A percentile compares a stretch with the other conserved stretches of the same genome.
Conservation (phyloP, 2,797 vertebrate species). For the Anguilla marmorata region DNA sequence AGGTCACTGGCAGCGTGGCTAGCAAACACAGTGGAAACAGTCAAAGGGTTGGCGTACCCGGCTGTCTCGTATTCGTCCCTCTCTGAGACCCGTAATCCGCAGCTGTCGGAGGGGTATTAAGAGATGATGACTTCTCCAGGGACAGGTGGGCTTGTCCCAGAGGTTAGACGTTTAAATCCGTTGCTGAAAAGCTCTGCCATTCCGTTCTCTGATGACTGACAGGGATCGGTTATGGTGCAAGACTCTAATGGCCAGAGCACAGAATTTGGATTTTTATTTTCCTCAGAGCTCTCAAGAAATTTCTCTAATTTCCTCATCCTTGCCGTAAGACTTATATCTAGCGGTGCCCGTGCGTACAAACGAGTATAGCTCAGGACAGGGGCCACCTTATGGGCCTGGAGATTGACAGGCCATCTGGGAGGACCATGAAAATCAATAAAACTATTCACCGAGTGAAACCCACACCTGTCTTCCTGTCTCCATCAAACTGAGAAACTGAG, state of each 20-base stretch:
- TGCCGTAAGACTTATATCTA: no score
- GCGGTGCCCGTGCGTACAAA: background rate
- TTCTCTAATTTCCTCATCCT: background rate
- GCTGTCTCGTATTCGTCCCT: background rate
- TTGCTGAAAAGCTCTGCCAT: constrained; percentile 2
- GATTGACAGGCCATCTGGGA: constrained; percentile 27
- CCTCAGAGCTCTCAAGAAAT: background rate
- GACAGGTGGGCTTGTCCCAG: constrained; percentile 11
- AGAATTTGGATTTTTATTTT: background rate
- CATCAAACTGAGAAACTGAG: constrained; percentile 36
- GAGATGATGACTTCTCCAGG: constrained; percentile 16
- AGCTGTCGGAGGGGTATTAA: background rate
- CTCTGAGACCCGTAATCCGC: background rate
- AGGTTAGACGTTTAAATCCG: constrained; percentile 12
- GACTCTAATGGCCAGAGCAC: background rate
- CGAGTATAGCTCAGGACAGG: background rate
- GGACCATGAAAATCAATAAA: constrained; percentile 43
- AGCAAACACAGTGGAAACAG: background rate
- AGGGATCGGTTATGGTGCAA: background rate
- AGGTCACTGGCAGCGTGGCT: background rate
- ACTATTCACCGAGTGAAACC: constrained; percentile 47
- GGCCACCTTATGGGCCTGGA: constrained; percentile 14
- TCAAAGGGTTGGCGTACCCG: background rate
- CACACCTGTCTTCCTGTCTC: constrained; percentile 43
- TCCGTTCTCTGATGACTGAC: background rate